These are phyloP conservation scores for Trinectes maculatus DNA, from an alignment of 2,113 vertebrate species.

Conservation along the genomic window DNA sequence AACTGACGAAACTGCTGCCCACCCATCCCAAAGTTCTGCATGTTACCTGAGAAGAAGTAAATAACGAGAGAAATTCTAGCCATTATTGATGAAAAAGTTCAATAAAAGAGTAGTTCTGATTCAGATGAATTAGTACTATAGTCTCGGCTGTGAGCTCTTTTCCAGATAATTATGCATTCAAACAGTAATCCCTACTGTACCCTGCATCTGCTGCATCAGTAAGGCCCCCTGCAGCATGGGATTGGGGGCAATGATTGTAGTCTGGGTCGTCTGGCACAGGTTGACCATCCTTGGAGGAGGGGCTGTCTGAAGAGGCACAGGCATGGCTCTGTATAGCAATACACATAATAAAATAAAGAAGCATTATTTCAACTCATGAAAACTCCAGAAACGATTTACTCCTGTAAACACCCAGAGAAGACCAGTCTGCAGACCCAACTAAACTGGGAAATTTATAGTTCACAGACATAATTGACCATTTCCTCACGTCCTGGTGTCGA, in stretches of 20 bases:
- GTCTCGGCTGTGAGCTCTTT: not conserved
- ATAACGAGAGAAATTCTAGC: not conserved
- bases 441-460: not conserved
- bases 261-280: slow-evolving; percentile 85
- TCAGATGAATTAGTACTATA: too few relatives aligned
- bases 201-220: slow-evolving; percentile 97
- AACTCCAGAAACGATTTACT: not conserved
- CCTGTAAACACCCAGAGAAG: not conserved
- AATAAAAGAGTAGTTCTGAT: not conserved
- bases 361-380: not conserved
- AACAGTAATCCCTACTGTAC: slow-evolving; percentile 71
- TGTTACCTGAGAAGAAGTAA: slow-evolving; percentile 79
- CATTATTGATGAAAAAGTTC: not conserved
- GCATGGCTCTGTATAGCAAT: slow-evolving; percentile 66
- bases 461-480: not conserved
- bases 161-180: not conserved
- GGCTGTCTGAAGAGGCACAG: slow-evolving; percentile 71
- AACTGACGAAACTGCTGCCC: slow-evolving; percentile 92
- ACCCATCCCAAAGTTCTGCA: slow-evolving; percentile 88
- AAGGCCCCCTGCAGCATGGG: slow-evolving; percentile 93
- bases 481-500: not conserved
- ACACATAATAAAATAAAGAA: slow-evolving; percentile 5
- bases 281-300: slow-evolving; percentile 88
- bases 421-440: not conserved
- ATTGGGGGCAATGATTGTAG: slow-evolving; percentile 88